These are phyloP conservation scores for Drosophila meridiana DNA, from an alignment of 2,888 invertebrate species.

Conservation along the genomic window DNA sequence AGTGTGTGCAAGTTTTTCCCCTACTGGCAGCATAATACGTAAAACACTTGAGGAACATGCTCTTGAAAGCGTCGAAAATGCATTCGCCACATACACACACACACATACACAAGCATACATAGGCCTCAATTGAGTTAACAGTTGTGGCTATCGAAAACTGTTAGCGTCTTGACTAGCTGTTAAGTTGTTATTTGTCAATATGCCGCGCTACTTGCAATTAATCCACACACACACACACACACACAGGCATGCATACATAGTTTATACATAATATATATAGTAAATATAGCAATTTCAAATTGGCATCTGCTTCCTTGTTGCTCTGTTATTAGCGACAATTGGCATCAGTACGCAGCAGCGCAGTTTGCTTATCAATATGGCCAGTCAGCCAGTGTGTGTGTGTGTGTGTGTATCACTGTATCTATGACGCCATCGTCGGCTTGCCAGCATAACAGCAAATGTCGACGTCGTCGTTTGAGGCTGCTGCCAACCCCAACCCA, in stretches of 20 bases:
- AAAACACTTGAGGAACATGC: conserved; percentile 49
- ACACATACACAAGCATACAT: conserved; percentile 5
- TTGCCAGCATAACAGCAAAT: conserved; percentile 62
- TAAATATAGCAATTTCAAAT: conserved; percentile 1
- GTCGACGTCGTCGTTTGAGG: conserved; percentile 46
- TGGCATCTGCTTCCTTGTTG: not conserved
- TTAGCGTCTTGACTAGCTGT: conserved; percentile 31
- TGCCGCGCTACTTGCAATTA: conserved; percentile 9
- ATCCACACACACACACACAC: not conserved
- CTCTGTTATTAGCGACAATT: conserved; percentile 36
- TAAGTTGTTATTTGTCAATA: conserved; percentile 22
- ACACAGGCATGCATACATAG: not conserved
- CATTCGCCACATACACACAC: conserved; percentile 48
- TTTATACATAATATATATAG: not conserved
- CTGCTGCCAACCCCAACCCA: conserved; percentile 55
- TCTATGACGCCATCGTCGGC: conserved; percentile 72
- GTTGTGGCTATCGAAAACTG: conserved; percentile 19
- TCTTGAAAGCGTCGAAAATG: conserved; percentile 63
- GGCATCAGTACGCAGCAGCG: conserved; percentile 33
- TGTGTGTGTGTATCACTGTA: conserved; percentile 19
- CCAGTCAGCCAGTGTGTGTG: conserved; percentile 8
- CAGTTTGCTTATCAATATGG: conserved; percentile 39
- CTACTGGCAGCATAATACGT: conserved; percentile 52
- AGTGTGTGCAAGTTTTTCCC: conserved; percentile 39
- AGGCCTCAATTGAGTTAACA: conserved; percentile 42